These are phyloP conservation scores for Amblyraja radiata DNA, from an alignment of 2,797 vertebrate genomes.

Conservation along the genomic window DNA sequence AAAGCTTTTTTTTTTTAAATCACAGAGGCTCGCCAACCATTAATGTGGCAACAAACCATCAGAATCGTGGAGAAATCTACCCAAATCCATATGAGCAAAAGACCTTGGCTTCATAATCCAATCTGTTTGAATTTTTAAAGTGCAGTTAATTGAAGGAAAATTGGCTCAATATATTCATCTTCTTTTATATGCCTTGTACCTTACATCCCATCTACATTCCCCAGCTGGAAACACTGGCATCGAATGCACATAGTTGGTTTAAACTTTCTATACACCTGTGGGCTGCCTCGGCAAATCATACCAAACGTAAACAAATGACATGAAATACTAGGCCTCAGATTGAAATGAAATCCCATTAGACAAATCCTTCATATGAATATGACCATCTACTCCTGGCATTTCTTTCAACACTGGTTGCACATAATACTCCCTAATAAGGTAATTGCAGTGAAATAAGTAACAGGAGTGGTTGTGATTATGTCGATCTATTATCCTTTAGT, in stretches of 20 bases:
- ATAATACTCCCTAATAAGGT: slow-evolving; percentile 60
- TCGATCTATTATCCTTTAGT: slow-evolving; percentile 68
- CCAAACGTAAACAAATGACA: slow-evolving; percentile 25
- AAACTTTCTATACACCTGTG: slow-evolving; percentile 9
- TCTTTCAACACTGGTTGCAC: slow-evolving; percentile 41
- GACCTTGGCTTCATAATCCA: background rate
- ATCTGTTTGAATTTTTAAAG: background rate
- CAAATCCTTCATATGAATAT: slow-evolving; percentile 28
- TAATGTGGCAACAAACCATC: background rate
- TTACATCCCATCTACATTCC: background rate
- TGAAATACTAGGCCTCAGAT: slow-evolving; percentile 17
- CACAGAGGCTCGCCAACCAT: background rate
- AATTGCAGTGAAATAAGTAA: slow-evolving; percentile 65
- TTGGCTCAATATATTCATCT: background rate
- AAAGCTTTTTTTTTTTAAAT: no score
- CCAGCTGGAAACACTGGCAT: background rate
- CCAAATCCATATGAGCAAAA: background rate
- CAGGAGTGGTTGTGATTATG: slow-evolving; percentile 67
- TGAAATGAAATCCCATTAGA: slow-evolving; percentile 21
- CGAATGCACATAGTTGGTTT: background rate
- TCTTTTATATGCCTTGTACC: background rate
- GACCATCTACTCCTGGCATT: slow-evolving; percentile 24
- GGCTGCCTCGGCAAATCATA: slow-evolving; percentile 26
- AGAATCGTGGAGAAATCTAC: background rate
- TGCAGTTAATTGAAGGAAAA: background rate